A percentile compares a stretch with the other conserved stretches of the same genome.
Evolutionary conservation across 1,140 invertebrate species (phyloP).

Genomic region (Aleiodes sp.): DNA sequence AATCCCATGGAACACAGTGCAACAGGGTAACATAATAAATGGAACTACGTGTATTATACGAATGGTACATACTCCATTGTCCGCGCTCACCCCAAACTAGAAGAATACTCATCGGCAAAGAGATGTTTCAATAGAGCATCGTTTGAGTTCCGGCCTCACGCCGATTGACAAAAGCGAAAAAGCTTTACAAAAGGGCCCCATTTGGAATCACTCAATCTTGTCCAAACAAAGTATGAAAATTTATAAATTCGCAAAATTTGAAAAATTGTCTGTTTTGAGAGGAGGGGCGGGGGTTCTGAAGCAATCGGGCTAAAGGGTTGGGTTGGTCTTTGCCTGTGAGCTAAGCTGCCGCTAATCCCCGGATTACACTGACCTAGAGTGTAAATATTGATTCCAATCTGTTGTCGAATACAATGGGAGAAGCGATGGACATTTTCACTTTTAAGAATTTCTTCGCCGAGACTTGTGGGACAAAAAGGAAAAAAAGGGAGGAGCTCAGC

Average conservation of each 20-base stretch:
- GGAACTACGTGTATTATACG: neutral
- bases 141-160: constrained; percentile 24
- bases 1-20: neutral
- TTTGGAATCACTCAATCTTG: constrained; percentile 18
- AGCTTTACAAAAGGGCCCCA: neutral
- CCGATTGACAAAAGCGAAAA: constrained; percentile 14
- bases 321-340: constrained; percentile 17
- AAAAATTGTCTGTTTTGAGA: too few species aligned
- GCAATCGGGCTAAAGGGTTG: constrained; percentile 51
- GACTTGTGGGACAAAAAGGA: neutral
- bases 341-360: constrained; percentile 52
- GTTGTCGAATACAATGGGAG: constrained; percentile 44
- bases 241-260: neutral
- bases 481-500: neutral
- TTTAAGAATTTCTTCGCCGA: neutral
- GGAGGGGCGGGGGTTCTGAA: neutral
- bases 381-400: constrained; percentile 64
- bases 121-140: constrained; percentile 5
- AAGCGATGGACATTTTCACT: constrained; percentile 16
- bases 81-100: constrained; percentile 18
- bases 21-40: constrained; percentile 25
- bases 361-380: constrained; percentile 48
- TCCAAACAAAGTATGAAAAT: neutral
- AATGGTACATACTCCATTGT: constrained; percentile 26
- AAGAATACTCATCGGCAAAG: constrained; percentile 11